A percentile compares a stretch with the other conserved stretches of the same genome.
These are phyloP conservation scores for Furcula furcula DNA, from an alignment of 2,888 invertebrate species.

Conservation along the genomic window DNA sequence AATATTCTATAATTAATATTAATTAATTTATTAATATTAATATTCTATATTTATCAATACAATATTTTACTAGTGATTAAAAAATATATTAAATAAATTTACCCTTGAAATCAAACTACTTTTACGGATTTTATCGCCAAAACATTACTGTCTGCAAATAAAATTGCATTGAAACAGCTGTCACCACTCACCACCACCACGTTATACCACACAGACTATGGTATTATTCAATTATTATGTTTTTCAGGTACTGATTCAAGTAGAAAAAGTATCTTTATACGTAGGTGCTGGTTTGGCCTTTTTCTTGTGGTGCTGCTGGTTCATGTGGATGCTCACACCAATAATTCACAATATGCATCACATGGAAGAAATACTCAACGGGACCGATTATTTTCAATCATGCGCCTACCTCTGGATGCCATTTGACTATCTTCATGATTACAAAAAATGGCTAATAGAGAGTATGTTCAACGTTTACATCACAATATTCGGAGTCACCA, in stretches of 20 bases:
- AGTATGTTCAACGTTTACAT: constrained; percentile 27
- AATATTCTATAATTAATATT: too few relatives aligned
- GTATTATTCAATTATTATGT: constrained; percentile 1
- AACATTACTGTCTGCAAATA: too few relatives aligned
- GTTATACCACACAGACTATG: neutral
- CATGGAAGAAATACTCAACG: constrained; percentile 28
- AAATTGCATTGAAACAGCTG: neutral
- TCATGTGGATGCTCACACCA: constrained; percentile 29
- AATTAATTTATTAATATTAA: too few relatives aligned
- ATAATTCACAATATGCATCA: constrained; percentile 29
- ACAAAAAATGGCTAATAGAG: constrained; percentile 27
- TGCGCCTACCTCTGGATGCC: constrained; percentile 38
- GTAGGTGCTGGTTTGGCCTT: constrained; percentile 18
- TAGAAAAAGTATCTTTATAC: constrained; percentile 27
- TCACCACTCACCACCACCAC: constrained; percentile 1
- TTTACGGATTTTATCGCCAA: too few relatives aligned
- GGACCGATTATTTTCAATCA: constrained; percentile 30
- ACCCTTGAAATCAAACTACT: too few relatives aligned
- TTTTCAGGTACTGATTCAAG: constrained; percentile 31
- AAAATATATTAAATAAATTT: too few relatives aligned
- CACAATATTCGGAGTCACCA: constrained; percentile 1
- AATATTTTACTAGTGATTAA: too few relatives aligned
- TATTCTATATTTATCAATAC: too few relatives aligned
- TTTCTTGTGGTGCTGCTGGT: constrained; percentile 19
- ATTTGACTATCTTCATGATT: constrained; percentile 37